These are phyloP conservation scores for Arctocebus calabarensis DNA, from an alignment of 2,797 vertebrate genomes.

Conservation along the genomic window DNA sequence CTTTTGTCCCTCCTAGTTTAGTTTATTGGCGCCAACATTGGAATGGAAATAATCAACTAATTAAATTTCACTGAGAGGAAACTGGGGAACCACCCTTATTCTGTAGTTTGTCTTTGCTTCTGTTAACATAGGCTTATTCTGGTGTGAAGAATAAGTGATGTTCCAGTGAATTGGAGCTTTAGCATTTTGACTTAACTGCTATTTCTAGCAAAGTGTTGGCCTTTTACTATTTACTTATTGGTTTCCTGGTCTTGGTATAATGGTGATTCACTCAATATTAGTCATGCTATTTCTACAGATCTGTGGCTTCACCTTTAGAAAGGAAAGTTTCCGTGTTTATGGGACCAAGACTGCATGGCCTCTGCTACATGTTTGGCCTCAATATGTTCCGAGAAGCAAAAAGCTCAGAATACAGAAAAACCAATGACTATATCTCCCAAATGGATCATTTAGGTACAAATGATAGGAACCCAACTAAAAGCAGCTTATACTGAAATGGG, in stretches of 20 bases:
- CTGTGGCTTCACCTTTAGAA: constrained; percentile 54
- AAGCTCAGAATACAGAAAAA: background rate
- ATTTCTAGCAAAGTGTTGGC: constrained; percentile 83
- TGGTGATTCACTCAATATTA: constrained; percentile 68
- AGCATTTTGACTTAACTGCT: constrained; percentile 81
- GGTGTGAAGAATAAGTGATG: constrained; percentile 58
- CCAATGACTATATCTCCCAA: background rate
- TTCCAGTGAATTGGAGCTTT: constrained; percentile 74
- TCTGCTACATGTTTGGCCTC: background rate
- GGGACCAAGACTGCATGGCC: background rate
- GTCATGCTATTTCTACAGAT: constrained; percentile 74
- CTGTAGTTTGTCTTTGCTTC: constrained; percentile 56
- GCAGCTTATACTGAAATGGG: background rate
- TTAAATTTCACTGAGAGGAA: constrained; percentile 41
- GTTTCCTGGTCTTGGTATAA: constrained; percentile 76
- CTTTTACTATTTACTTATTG: constrained; percentile 71
- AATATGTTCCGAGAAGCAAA: background rate
- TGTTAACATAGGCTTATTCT: constrained; percentile 75
- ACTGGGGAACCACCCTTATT: constrained; percentile 15
- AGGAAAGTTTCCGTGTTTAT: background rate
- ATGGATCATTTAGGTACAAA: background rate
- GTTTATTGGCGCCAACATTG: background rate
- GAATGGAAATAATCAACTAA: constrained; percentile 47
- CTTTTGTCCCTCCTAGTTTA: background rate
- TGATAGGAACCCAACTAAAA: background rate